These are phyloP conservation scores for Apis laboriosa DNA, from an alignment of 1,140 invertebrate species.

Conservation along the genomic window DNA sequence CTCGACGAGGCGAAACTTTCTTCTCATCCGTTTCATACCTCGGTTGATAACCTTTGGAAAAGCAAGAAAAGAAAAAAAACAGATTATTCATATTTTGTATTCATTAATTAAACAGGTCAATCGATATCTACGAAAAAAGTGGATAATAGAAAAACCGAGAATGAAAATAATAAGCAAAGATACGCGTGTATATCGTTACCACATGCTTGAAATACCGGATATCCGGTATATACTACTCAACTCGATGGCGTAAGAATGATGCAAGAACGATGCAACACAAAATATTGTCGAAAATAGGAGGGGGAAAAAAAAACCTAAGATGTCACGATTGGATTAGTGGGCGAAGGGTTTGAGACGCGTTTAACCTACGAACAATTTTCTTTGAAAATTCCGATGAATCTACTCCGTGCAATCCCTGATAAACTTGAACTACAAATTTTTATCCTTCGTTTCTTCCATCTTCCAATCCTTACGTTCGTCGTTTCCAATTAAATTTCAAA, in stretches of 20 bases:
- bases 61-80: background rate
- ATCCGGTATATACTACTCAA: background rate
- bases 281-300: no score
- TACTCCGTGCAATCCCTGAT: background rate
- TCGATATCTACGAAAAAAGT: background rate
- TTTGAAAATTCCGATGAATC: background rate
- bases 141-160: background rate
- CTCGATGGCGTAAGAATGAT: no score
- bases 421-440: background rate
- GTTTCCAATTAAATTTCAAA: no score
- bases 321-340: background rate
- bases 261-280: no score
- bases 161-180: no score
- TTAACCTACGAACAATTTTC: background rate
- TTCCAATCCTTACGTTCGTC: no score
- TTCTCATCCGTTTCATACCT: no score
- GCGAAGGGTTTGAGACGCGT: background rate
- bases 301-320: background rate
- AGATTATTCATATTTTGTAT: no score
- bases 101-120: background rate
- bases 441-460: no score
- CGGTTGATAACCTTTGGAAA: background rate
- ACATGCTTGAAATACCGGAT: background rate
- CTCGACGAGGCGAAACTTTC: background rate
- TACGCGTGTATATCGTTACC: no score